phyloP scores from a whole-genome alignment of 2,113 vertebrate genomes.

The Salvator merianae region DNA sequence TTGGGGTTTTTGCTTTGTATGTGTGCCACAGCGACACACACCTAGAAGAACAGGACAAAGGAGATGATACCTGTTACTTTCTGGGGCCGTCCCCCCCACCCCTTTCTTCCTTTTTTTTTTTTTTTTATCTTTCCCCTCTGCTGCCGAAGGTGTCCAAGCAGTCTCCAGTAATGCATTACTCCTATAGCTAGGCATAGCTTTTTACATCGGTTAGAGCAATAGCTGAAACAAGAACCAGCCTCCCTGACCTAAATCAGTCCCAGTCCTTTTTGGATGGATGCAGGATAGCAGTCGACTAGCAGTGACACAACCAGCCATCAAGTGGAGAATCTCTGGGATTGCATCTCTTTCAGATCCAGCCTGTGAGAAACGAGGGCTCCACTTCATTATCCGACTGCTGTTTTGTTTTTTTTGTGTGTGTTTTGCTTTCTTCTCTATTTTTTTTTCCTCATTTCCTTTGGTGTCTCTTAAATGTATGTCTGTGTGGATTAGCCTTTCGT shows the following conservation, averaged over 20 bases:
- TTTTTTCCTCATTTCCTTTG: constrained; percentile 43
- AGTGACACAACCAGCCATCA: constrained; percentile 79
- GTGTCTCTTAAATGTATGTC: constrained; percentile 65
- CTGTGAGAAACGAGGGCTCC: constrained; percentile 66
- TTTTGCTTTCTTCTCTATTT: constrained; percentile 35
- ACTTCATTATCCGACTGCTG: constrained; percentile 59
- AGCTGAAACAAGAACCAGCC: constrained; percentile 71
- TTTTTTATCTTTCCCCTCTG: constrained; percentile 17
- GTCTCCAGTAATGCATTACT: constrained; percentile 47
- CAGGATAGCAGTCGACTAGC: constrained; percentile 77
- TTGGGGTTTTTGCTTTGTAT: constrained; percentile 53
- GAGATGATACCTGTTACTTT: constrained; percentile 56
- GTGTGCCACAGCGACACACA: constrained; percentile 59
- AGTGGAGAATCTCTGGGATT: constrained; percentile 78
- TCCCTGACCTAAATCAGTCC: constrained; percentile 83
- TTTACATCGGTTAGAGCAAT: constrained; percentile 66
- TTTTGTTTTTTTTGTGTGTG: constrained; percentile 63
- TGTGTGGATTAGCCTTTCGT: constrained; percentile 78
- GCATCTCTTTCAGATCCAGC: constrained; percentile 71
- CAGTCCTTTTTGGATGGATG: constrained; percentile 80
- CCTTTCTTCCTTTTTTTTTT: neutral
- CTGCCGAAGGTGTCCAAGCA: constrained; percentile 51
- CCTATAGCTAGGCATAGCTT: constrained; percentile 47
- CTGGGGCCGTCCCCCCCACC: constrained; percentile 67
- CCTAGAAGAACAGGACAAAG: constrained; percentile 73